Conservation (phyloP, 2,113 vertebrate genomes). For the Mesocricetus auratus region DNA sequence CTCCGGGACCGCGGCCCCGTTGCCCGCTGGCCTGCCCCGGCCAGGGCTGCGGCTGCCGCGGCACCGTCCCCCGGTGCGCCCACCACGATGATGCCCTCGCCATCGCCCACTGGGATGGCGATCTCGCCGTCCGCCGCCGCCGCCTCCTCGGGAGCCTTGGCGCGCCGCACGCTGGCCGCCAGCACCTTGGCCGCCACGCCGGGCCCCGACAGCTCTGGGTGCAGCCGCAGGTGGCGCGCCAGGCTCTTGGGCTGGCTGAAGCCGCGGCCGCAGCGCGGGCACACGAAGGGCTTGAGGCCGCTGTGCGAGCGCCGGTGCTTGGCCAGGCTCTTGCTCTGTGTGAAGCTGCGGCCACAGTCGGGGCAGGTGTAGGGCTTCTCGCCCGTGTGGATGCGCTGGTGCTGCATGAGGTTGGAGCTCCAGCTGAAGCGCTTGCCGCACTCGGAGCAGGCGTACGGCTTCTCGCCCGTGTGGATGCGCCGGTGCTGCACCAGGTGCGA, state of each 20-base stretch:
- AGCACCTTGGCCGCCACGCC: slow-evolving; percentile 76
- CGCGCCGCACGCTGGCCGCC: slow-evolving; percentile 62
- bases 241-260: slow-evolving; percentile 85
- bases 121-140: slow-evolving; percentile 73
- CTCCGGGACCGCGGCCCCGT: slow-evolving; percentile 62
- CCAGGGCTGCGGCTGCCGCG: background rate
- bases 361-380: slow-evolving; percentile 85
- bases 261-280: slow-evolving; percentile 82
- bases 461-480: slow-evolving; percentile 89
- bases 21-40: background rate
- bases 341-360: slow-evolving; percentile 88
- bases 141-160: slow-evolving; percentile 58
- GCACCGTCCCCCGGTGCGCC: slow-evolving; percentile 55
- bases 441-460: slow-evolving; percentile 86
- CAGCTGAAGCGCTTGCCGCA: slow-evolving; percentile 87
- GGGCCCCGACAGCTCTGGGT: slow-evolving; percentile 74
- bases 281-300: slow-evolving; percentile 84
- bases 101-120: slow-evolving; percentile 68
- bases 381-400: slow-evolving; percentile 85
- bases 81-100: slow-evolving; percentile 72
- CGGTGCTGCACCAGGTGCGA: slow-evolving; percentile 88
- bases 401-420: slow-evolving; percentile 88
- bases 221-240: slow-evolving; percentile 85
- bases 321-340: slow-evolving; percentile 88
- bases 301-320: slow-evolving; percentile 88